phyloP scores from a whole-genome alignment of 2,888 invertebrate genomes.

The Antheraea assamensis region DNA sequence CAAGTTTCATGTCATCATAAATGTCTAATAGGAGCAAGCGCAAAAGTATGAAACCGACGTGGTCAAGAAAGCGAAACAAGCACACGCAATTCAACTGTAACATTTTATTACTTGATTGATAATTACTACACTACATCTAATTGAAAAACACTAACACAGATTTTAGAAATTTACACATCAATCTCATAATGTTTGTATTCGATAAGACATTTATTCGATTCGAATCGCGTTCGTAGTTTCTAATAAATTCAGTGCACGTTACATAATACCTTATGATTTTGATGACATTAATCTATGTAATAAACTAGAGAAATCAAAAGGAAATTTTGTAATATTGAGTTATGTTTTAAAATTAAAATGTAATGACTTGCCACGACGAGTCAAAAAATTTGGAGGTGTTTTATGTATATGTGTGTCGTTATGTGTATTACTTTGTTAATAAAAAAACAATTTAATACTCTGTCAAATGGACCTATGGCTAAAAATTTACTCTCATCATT shows the following conservation, averaged over 20 bases:
- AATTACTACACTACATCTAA: conserved; percentile 27
- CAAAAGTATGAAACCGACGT: conserved; percentile 27
- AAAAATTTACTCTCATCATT: too few species aligned
- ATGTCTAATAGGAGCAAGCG: conserved; percentile 22
- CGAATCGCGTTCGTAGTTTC: conserved; percentile 13
- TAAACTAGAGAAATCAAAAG: conserved; percentile 54
- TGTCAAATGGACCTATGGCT: too few species aligned
- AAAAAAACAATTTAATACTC: too few species aligned
- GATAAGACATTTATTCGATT: background rate
- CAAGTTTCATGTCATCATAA: conserved; percentile 27
- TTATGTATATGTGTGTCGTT: too few species aligned
- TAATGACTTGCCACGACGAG: too few species aligned
- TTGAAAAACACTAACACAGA: background rate
- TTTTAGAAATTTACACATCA: too few species aligned
- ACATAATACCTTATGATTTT: conserved; percentile 33
- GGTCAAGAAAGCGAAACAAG: conserved; percentile 59
- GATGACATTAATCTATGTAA: conserved; percentile 40
- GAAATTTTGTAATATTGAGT: conserved; percentile 30
- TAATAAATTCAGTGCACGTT: conserved; percentile 30
- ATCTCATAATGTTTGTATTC: too few species aligned
- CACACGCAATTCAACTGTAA: conserved; percentile 45
- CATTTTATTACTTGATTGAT: too few species aligned
- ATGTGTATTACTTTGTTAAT: too few species aligned
- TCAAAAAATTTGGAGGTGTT: too few species aligned
- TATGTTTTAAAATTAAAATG: background rate